Base-by-base conservation (phyloP, 2,888 invertebrate genomes). In the Tetramorium bicarinatum region DNA sequence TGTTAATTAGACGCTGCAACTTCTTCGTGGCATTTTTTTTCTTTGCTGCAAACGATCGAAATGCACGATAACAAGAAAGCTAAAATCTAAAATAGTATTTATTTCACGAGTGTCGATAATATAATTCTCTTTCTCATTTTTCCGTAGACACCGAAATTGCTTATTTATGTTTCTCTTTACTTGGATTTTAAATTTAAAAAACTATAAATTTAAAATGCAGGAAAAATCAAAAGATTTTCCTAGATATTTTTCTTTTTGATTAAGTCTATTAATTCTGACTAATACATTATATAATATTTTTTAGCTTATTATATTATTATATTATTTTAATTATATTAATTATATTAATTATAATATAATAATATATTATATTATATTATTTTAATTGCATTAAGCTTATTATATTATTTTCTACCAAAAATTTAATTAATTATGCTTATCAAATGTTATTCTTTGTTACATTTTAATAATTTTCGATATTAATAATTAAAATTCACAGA, bases 1-100 rank as follows among this genome's bases (percentile, higher is more conserved):
- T 52, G 38, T 64, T 76, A 76, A 64, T 49, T 64, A 52, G 21
- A n/a, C 29, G 9, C 61, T 61, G 13, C 29, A 38, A 29, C 34
- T 61, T 62, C 49, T 47, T 49, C 34, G 1, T 47, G 21, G 15
- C n/a, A 52, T 75, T 47, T 44, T 47, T 44, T 34, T n/a, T 64
- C 47, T 41, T 25, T n/a, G 52, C 18, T 25, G 25, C 11, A 38
- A 49, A 18, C 15, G 18, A 52, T 75, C 15, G 2, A 47, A 44
- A 15, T 9, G 62, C 34, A 21, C 18, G 8, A 76, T 64, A 18
- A 75, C 7, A 52, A 76, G 25, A 52, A 54, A 66, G 13, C 2
- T 61, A 21, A 61, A 0, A 62, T 62, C 13, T 11, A 38, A 38
- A 38, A 62, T 18, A 62, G 4, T 0, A 38, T 29, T 59, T 15